Evolutionary conservation across 2,888 invertebrate genomes (phyloP).

Genomic region (Gisinianus flammeolus): DNA sequence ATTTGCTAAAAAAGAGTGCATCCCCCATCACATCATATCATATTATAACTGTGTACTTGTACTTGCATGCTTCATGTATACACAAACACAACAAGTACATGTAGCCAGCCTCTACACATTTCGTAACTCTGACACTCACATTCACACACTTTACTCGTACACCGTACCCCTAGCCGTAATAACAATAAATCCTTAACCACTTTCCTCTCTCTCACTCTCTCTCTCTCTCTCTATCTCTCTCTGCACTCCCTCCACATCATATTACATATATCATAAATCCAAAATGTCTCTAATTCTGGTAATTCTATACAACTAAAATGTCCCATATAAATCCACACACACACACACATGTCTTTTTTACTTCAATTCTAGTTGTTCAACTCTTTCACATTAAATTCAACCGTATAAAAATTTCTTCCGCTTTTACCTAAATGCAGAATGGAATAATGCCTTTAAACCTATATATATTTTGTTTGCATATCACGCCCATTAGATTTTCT

Average conservation of each 20-base stretch:
- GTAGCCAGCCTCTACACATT: too few species aligned
- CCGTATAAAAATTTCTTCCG: too few species aligned
- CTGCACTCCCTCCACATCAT: not conserved
- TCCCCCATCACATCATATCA: not conserved
- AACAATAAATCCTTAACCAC: not conserved
- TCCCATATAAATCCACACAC: too few species aligned
- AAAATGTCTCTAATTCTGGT: not conserved
- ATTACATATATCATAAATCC: not conserved
- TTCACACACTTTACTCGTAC: not conserved
- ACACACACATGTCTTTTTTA: too few species aligned
- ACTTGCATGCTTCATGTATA: not conserved
- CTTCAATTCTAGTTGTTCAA: too few species aligned
- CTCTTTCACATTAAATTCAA: too few species aligned
- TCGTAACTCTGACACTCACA: not conserved
- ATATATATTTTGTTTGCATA: too few species aligned
- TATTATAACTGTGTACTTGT: too few species aligned
- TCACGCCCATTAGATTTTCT: too few species aligned
- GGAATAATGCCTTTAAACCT: too few species aligned
- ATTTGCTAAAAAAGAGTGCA: not conserved
- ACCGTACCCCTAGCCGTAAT: too few species aligned
- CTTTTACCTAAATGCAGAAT: too few species aligned
- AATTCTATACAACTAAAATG: not conserved
- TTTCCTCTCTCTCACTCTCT: not conserved
- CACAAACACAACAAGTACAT: not conserved
- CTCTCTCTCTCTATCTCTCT: not conserved